Conservation (phyloP, 1,140 invertebrate genomes). For the Platyscapa corneri region DNA sequence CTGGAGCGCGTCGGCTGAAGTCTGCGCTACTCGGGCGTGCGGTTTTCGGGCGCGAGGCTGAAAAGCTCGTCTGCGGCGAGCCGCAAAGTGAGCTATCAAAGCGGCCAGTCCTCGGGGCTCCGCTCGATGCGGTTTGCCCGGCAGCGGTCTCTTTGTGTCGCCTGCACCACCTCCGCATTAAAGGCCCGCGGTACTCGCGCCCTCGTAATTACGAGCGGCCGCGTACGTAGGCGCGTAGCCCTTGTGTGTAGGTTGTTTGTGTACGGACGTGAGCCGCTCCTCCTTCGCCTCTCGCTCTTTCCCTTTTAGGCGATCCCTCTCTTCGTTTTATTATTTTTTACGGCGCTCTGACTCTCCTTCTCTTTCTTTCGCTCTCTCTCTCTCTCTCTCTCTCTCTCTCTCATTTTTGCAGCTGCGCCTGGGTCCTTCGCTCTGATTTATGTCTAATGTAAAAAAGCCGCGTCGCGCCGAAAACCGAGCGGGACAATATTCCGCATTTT, state of each 20-base stretch:
- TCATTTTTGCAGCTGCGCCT: neutral
- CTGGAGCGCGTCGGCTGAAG: neutral
- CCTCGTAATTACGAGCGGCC: constrained; percentile 45
- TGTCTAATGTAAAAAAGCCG: neutral
- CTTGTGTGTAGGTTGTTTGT: too few species aligned
- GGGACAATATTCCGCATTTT: neutral
- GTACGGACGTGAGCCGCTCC: neutral
- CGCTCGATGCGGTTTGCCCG: neutral
- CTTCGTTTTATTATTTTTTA: neutral
- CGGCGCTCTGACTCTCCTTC: neutral
- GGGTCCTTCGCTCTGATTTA: neutral
- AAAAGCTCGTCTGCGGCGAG: constrained; percentile 17
- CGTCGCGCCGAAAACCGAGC: neutral
- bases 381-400: too few species aligned
- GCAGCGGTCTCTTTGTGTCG: constrained; percentile 1
- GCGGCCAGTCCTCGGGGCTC: constrained; percentile 12
- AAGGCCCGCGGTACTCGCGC: constrained; percentile 37
- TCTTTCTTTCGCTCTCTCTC: too few species aligned
- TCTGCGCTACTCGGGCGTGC: neutral
- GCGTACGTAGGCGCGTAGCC: too few species aligned
- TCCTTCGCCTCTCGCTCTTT: neutral
- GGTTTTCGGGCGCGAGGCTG: neutral
- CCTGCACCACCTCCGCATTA: constrained; percentile 8
- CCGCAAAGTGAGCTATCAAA: constrained; percentile 58
- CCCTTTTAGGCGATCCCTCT: neutral